Percentiles rank a stretch among this genome's conserved stretches.
phyloP scores from a whole-genome alignment of 2,113 vertebrate genomes.

The Hippopotamus amphibius region DNA sequence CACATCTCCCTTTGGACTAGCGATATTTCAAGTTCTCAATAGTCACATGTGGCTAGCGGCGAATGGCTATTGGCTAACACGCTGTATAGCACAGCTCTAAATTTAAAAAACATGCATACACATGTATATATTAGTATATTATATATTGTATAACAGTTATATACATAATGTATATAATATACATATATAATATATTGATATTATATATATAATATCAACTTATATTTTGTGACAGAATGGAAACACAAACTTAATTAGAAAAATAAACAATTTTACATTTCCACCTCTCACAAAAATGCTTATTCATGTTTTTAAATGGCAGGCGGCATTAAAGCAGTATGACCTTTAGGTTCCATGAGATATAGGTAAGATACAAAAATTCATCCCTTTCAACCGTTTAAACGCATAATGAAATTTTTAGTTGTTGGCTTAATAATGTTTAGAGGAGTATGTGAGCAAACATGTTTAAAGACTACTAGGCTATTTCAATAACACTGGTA shows the following conservation, averaged over 20 bases:
- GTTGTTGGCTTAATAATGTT: constrained; percentile 38
- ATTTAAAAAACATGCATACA: not conserved
- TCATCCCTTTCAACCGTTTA: not conserved
- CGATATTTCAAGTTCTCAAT: not conserved
- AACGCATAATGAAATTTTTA: not conserved
- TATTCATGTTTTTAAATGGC: constrained; percentile 24
- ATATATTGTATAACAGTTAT: too few relatives aligned
- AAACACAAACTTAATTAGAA: not conserved
- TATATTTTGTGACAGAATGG: not conserved
- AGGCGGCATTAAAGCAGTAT: not conserved
- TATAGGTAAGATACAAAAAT: not conserved
- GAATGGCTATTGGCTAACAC: not conserved
- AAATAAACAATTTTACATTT: not conserved
- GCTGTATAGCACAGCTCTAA: not conserved
- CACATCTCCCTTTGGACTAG: not conserved
- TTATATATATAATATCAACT: not conserved
- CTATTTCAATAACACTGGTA: not conserved
- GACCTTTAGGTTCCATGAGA: not conserved
- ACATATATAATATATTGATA: not conserved
- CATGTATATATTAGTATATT: not conserved
- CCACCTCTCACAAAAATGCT: not conserved
- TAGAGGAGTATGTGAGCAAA: not conserved
- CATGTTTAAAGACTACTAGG: not conserved
- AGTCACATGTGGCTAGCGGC: not conserved
- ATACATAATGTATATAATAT: not conserved